Base-by-base conservation (phyloP, 2,113 vertebrate species). In the Paradoxurus hermaphroditus region DNA sequence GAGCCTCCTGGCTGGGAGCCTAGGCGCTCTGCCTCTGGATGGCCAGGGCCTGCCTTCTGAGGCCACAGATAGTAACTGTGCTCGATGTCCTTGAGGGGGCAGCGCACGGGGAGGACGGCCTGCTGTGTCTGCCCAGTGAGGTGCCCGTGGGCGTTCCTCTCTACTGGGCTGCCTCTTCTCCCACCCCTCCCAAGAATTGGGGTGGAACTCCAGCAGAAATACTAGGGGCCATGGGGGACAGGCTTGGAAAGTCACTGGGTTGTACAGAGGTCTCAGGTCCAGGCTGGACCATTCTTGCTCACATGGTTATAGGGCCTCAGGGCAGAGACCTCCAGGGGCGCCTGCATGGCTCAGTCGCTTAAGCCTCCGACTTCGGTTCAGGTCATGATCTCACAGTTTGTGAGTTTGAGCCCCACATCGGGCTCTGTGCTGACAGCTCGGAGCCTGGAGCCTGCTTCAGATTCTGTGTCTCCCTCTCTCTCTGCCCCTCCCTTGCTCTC, bases 21-120 rank as follows among this genome's bases (percentile, higher is more conserved):
- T 79, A 25, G 93, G 86, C 1, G 44, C 51, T 88, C 92, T 90
- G 53, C 51, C 78, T 18, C 25, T 72, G 8, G 93, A 62, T 53
- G 63, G 44, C 89, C 67, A n/a, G 87, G 97, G 56, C 0, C 0
- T 94, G 97, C 89, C 88, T 86, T 67, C 97, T 82, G 34, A n/a
- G 67, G 63, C 75, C 41, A n/a, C 62, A 87, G 94, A 72, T 68
- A 36, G 36, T 75, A 92, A 68, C 86, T 78, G 65, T 29, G 0
- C 86, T 72, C 68, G 23, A 79, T 67, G 36, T 96, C 62, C 95
- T 93, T 75, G 91, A 59, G 72, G 90, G 78, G 96, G 94, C 96
- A 85, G 92, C 70, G 96, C 85, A 87, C 41, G 94, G 83, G 89
- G 89, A 83, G 63, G 88, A 41, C 94, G 62, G 72, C 67, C 18